Evolutionary conservation across 2,113 vertebrate genomes (phyloP).

Genomic region (Coturnix japonica): DNA sequence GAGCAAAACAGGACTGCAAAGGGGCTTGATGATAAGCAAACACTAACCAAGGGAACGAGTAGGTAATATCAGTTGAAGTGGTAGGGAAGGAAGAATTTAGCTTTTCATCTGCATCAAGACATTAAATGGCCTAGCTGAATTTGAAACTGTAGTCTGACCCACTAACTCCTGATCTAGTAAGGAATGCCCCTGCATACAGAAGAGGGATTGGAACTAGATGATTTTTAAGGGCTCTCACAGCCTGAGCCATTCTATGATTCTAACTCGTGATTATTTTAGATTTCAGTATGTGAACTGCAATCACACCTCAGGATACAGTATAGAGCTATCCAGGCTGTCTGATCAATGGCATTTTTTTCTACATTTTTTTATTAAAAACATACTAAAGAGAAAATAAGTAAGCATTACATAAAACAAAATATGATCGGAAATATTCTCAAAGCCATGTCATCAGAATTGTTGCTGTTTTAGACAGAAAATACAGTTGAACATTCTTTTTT

Average conservation of each 20-base stretch:
- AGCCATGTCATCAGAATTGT: not conserved
- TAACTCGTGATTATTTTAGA: not conserved
- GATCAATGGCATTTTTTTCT: not conserved
- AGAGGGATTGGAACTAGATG: not conserved
- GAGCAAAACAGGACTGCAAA: not conserved
- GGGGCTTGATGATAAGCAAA: rapidly evolving
- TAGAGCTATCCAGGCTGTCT: not conserved
- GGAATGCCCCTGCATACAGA: not conserved
- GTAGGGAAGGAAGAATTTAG: not conserved
- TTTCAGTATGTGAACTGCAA: not conserved
- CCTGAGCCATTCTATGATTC: not conserved
- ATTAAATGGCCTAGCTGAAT: not conserved
- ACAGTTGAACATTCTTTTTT: not conserved
- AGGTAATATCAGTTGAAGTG: not conserved
- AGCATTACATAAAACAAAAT: not conserved
- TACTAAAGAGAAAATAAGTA: not conserved
- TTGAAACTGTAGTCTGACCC: not conserved
- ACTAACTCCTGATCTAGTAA: not conserved
- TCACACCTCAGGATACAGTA: not conserved
- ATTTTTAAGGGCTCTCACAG: not conserved
- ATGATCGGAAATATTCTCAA: not conserved
- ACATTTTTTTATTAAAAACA: not conserved
- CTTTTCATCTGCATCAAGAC: not conserved
- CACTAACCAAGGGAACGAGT: not conserved
- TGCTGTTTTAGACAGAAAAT: conserved; percentile 28